These are phyloP conservation scores for Drosophila watanabei DNA, from an alignment of 1,140 invertebrate species.

Conservation along the genomic window DNA sequence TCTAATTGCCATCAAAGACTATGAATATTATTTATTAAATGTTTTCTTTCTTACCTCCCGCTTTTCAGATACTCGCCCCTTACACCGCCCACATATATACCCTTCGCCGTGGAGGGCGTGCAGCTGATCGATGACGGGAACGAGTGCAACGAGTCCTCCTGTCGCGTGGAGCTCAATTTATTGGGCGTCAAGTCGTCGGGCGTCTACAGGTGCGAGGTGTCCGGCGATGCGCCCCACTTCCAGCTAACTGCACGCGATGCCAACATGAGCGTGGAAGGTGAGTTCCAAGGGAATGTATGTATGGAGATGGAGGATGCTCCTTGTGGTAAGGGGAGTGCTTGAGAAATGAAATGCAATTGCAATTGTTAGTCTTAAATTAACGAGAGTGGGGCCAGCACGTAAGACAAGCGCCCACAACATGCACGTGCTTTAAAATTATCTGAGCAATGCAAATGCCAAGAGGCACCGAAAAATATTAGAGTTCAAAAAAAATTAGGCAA, in stretches of 20 bases:
- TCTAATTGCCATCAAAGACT: background rate
- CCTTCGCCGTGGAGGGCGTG: constrained; percentile 86
- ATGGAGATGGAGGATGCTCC: background rate
- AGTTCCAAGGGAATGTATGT: constrained; percentile 53
- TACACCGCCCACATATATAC: constrained; percentile 73
- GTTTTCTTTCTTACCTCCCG: background rate
- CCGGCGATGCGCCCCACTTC: constrained; percentile 88
- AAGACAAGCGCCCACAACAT: constrained; percentile 8
- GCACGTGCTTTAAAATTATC: constrained; percentile 34
- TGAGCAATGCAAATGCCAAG: constrained; percentile 25
- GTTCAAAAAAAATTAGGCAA: background rate
- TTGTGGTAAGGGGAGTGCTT: constrained; percentile 84
- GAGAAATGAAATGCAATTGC: constrained; percentile 71
- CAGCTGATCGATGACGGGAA: constrained; percentile 91
- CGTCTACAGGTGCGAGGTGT: constrained; percentile 88
- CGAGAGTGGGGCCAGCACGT: constrained; percentile 25
- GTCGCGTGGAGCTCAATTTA: constrained; percentile 86
- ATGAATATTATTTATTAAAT: constrained; percentile 8
- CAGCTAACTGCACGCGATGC: constrained; percentile 87
- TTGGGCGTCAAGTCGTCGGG: constrained; percentile 86
- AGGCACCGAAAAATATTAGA: constrained; percentile 4
- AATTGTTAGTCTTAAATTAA: constrained; percentile 78
- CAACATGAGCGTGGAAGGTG: constrained; percentile 88
- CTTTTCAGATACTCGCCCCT: constrained; percentile 74
- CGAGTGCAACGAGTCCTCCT: constrained; percentile 87